A percentile compares a stretch with the other conserved stretches of the same genome.
phyloP scores from a whole-genome alignment of 2,888 invertebrate species.

The Phymatocera aterrima region DNA sequence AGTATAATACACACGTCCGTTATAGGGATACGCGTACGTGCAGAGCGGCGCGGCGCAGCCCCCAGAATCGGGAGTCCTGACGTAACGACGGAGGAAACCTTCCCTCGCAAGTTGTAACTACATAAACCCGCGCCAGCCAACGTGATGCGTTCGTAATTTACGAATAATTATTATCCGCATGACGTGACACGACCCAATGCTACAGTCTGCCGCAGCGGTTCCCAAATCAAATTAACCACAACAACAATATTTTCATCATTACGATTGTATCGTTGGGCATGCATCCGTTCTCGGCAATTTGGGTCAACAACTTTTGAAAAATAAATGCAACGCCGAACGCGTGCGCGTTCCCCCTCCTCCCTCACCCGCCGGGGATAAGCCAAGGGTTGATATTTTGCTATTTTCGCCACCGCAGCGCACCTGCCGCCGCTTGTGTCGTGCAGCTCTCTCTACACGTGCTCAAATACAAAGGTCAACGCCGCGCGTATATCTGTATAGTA shows the following conservation, averaged over 20 bases:
- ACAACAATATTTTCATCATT: neutral
- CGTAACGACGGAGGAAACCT: slow-evolving; percentile 30
- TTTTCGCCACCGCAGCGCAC: slow-evolving; percentile 35
- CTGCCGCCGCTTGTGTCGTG: slow-evolving; percentile 56
- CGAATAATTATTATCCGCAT: neutral
- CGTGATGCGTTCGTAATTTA: neutral
- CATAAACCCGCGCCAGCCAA: neutral
- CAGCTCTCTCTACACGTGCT: slow-evolving; percentile 75
- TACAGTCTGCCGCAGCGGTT: neutral
- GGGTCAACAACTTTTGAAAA: neutral
- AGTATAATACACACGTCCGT: neutral
- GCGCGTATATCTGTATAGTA: neutral
- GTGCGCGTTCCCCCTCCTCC: neutral
- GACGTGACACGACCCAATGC: neutral
- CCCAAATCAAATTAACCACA: neutral
- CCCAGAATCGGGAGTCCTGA: slow-evolving; percentile 1
- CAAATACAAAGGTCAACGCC: slow-evolving; percentile 72
- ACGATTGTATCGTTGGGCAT: neutral
- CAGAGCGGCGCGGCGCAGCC: neutral
- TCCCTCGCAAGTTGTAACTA: neutral
- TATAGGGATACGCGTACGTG: neutral
- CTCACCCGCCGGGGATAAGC: neutral
- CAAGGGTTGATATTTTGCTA: slow-evolving; percentile 33
- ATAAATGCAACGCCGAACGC: neutral
- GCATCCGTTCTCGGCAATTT: neutral